phyloP scores from a whole-genome alignment of 2,797 vertebrate genomes.

The Pangasius sanitwongsei region DNA sequence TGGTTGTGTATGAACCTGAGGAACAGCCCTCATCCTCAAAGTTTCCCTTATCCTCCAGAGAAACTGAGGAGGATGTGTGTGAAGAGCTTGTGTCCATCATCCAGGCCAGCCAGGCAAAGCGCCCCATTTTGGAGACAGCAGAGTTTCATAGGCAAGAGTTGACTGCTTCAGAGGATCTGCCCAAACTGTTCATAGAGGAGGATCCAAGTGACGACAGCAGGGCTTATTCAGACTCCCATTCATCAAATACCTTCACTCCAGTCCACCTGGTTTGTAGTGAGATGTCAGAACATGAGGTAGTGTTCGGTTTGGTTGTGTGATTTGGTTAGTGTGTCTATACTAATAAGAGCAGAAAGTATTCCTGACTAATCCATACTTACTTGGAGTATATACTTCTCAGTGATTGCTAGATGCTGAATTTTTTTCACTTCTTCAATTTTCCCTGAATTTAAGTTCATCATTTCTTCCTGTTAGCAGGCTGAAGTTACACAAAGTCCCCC shows the following conservation, averaged over 20 bases:
- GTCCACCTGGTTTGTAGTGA: slow-evolving; percentile 56
- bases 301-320: slow-evolving; percentile 30
- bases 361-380: slow-evolving; percentile 14
- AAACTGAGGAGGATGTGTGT: slow-evolving; percentile 72
- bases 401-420: neutral
- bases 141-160: slow-evolving; percentile 56
- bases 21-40: slow-evolving; percentile 43
- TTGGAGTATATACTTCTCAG: neutral
- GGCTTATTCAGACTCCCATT: slow-evolving; percentile 48
- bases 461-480: slow-evolving; percentile 52
- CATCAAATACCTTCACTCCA: slow-evolving; percentile 62
- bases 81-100: slow-evolving; percentile 70
- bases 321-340: neutral
- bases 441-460: slow-evolving; percentile 16
- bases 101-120: slow-evolving; percentile 62
- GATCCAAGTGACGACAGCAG: slow-evolving; percentile 67
- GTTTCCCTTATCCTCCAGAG: slow-evolving; percentile 60
- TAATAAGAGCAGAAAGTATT: slow-evolving; percentile 18
- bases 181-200: slow-evolving; percentile 81
- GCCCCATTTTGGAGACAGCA: slow-evolving; percentile 57
- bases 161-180: slow-evolving; percentile 64
- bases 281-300: slow-evolving; percentile 73
- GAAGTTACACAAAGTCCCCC: slow-evolving; percentile 51
- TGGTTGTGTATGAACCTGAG: slow-evolving; percentile 54
- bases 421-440: neutral